These are phyloP conservation scores for Pangasius mekongensis DNA, from an alignment of 2,797 vertebrate species.

Conservation along the genomic window DNA sequence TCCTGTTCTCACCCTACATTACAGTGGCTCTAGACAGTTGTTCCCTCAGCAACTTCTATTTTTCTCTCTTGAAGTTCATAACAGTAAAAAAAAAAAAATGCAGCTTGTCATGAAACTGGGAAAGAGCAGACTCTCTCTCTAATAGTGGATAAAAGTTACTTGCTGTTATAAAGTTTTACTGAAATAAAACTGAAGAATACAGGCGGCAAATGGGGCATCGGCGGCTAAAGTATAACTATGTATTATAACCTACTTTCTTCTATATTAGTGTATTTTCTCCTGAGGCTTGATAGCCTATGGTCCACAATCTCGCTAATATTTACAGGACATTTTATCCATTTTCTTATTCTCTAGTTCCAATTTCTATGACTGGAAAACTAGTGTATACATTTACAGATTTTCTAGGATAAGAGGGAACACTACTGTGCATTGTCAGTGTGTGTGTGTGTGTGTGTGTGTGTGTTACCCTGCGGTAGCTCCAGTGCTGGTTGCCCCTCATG, in stretches of 20 bases:
- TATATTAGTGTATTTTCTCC: not conserved
- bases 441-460: not conserved
- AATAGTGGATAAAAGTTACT: no score
- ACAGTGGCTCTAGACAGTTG: not conserved
- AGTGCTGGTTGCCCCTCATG: conserved; percentile 89
- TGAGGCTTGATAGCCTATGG: not conserved
- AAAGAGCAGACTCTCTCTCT: not conserved
- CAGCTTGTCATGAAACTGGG: not conserved
- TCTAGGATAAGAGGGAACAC: not conserved
- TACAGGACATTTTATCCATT: not conserved
- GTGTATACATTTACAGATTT: not conserved
- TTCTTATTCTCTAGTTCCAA: not conserved
- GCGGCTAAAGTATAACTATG: not conserved
- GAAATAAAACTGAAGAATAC: not conserved
- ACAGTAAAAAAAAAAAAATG: not conserved
- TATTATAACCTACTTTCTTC: not conserved
- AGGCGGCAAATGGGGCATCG: not conserved
- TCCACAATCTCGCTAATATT: not conserved
- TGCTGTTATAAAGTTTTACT: not conserved
- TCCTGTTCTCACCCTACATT: not conserved
- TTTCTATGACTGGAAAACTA: not conserved
- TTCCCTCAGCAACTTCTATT: not conserved
- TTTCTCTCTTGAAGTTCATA: not conserved
- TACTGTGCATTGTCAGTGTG: not conserved
- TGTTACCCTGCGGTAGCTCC: conserved; percentile 84